Evolutionary conservation across 2,113 vertebrate genomes (phyloP).

Genomic region (Hypocryptadius cinnamomeus): DNA sequence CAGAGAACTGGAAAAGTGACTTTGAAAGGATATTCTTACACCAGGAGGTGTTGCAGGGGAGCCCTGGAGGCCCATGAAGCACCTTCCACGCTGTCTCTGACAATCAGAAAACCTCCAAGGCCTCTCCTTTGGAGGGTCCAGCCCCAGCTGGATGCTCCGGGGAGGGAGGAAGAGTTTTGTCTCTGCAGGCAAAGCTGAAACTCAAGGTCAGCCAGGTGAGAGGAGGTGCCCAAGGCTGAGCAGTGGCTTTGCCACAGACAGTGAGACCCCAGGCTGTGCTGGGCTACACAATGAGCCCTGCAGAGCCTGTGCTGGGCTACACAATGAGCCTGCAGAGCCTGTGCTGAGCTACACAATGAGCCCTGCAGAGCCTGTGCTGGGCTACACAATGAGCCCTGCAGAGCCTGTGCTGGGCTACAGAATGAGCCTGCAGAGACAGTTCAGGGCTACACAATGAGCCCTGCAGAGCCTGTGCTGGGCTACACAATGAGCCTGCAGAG

Average conservation of each 20-base stretch:
- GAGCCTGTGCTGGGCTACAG: background rate
- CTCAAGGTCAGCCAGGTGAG: background rate
- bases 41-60: background rate
- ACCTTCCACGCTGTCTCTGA: background rate
- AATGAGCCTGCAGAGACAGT: background rate
- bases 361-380: background rate
- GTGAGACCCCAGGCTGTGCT: background rate
- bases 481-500: background rate
- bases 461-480: background rate
- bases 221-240: background rate
- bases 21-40: background rate
- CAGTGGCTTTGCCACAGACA: background rate
- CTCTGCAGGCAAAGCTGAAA: background rate
- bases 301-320: too few species aligned
- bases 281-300: background rate
- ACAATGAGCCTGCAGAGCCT: background rate
- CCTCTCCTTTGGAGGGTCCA: background rate
- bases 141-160: background rate
- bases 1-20: background rate
- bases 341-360: background rate
- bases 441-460: too few species aligned
- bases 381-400: background rate
- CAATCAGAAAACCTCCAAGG: background rate
- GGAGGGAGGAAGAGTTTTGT: background rate
- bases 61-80: background rate